Base-by-base conservation (phyloP, 1,140 invertebrate species). In the Drosophila parvula region DNA sequence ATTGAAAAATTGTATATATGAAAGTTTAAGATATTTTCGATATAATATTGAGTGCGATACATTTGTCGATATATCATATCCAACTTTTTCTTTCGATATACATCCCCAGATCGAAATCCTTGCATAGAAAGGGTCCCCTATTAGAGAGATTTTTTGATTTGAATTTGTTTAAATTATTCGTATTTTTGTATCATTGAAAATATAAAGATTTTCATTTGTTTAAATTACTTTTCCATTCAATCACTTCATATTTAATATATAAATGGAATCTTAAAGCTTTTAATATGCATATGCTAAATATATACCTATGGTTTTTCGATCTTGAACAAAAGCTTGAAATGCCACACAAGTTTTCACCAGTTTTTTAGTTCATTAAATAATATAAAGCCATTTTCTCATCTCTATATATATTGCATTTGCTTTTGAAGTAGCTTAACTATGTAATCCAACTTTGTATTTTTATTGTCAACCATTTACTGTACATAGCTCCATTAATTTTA, bases 351-450 rank as follows among this genome's bases (percentile, higher is more conserved):
- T 67, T 74, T 56, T 63, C 36, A 48, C 48, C 53, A 78, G 67
- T 60, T 69, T 41, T 81, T 85, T 14, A 67, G 56, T 62, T 65
- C 79, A 79, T 62, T 16, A 28, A 48, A 34, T 28, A 44, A 56
- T 74, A 47, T 36, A 32, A 30, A 58, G 30, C 32, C n/a, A 70
- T 73, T 16, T 53, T 53, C 11, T 14, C 50, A 34, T 53, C 10
- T 47, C 14, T 62, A 61, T 53, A 38, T 41, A 34, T 68, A 73
- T 70, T 81, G 63, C 73, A 59, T 79, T 74, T 81, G 64, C 78
- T 81, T 90, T 38, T 78, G 44, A 85, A 61, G 85, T 89, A 85
- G 81, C 81, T 81, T 74, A 69, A 55, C 68, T 68, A 47, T 62
- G 48, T 83, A 81, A 63, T 74, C 67, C 67, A 34, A 18, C 73